These are phyloP conservation scores for Ophthalmotilapia sp. DNA, from an alignment of 2,113 vertebrate genomes.

Conservation along the genomic window DNA sequence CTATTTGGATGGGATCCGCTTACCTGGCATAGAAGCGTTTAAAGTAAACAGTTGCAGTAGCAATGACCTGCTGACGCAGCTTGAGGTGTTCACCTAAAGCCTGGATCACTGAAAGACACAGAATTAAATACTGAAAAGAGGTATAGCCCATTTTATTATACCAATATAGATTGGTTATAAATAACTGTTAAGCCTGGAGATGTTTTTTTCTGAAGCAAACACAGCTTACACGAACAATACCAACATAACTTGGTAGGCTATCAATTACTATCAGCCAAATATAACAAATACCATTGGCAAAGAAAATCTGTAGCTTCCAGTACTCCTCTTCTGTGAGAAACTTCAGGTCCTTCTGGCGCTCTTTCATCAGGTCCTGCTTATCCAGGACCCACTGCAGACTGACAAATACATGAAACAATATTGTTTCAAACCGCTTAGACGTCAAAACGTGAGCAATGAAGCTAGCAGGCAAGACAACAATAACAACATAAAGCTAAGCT, in stretches of 20 bases:
- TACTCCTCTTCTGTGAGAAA: conserved; percentile 97
- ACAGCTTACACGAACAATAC: not conserved
- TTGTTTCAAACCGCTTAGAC: not conserved
- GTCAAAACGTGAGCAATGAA: not conserved
- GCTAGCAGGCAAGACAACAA: not conserved
- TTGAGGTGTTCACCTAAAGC: conserved; percentile 98
- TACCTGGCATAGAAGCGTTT: conserved; percentile 99
- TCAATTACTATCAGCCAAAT: not conserved
- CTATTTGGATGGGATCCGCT: not conserved
- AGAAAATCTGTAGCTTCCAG: conserved; percentile 99
- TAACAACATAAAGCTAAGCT: not conserved
- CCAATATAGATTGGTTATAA: not conserved
- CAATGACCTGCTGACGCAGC: conserved; percentile 98
- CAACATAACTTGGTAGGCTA: not conserved
- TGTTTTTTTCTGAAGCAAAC: not conserved
- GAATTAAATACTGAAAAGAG: not conserved
- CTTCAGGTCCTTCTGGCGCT: conserved; percentile 96
- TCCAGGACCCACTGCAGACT: conserved; percentile 98
- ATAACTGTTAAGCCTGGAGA: not conserved
- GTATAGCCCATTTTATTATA: not conserved
- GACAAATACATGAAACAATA: not conserved
- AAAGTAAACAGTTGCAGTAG: conserved; percentile 98
- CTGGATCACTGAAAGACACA: conserved; percentile 86
- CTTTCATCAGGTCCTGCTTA: conserved; percentile 97
- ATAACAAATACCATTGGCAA: conserved; percentile 87